phyloP scores from a whole-genome alignment of 2,113 vertebrate genomes.

The Scomber scombrus region DNA sequence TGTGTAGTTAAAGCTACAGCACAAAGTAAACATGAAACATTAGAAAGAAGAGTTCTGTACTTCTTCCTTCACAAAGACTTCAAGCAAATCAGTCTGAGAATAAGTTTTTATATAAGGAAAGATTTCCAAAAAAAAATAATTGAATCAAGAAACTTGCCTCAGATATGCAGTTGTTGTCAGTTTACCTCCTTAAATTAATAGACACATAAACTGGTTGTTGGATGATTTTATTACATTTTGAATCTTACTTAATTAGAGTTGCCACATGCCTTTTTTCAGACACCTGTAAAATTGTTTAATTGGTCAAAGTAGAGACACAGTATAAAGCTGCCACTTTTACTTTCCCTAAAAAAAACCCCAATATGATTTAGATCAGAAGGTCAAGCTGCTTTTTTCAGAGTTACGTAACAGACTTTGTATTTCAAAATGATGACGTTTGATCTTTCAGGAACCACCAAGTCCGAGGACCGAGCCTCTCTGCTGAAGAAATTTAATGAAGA shows the following conservation, averaged over 20 bases:
- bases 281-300: no score
- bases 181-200: not conserved
- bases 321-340: not conserved
- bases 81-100: not conserved
- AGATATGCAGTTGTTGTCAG: not conserved
- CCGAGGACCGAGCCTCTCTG: constrained; percentile 93
- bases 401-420: not conserved
- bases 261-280: no score
- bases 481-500: constrained; percentile 96
- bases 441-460: constrained; percentile 92
- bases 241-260: no score
- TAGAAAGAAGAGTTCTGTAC: no score
- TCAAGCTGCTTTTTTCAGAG: not conserved
- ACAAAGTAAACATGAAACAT: no score
- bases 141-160: not conserved
- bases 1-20: not conserved
- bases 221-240: not conserved
- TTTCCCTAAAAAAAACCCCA: not conserved
- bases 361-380: not conserved
- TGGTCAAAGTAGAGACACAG: not conserved
- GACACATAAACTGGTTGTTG: not conserved
- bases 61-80: not conserved
- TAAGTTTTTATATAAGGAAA: not conserved
- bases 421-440: not conserved
- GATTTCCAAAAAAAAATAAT: not conserved